Conservation (phyloP, 2,113 vertebrate species). For the Urocynchramus pylzowi region DNA sequence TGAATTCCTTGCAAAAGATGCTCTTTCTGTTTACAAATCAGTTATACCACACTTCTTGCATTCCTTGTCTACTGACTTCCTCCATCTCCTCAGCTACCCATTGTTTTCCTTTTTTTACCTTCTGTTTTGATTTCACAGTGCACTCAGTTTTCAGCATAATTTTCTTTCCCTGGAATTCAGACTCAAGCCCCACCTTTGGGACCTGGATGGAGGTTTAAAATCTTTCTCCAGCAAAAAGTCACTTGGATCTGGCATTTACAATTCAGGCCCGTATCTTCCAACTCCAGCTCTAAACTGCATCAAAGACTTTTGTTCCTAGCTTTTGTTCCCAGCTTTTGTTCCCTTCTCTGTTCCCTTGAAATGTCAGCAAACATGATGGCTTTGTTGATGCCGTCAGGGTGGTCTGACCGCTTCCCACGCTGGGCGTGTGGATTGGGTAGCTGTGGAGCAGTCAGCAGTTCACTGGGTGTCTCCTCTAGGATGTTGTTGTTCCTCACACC, state of each 20-base stretch:
- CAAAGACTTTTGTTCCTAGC: slow-evolving; percentile 27
- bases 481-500: slow-evolving; percentile 40
- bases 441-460: background rate
- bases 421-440: background rate
- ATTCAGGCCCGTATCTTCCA: background rate
- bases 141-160: background rate
- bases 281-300: background rate
- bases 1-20: background rate
- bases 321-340: slow-evolving; percentile 27
- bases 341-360: slow-evolving; percentile 22
- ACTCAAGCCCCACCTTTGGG: background rate
- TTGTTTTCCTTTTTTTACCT: background rate
- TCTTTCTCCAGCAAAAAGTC: background rate
- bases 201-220: background rate
- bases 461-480: slow-evolving; percentile 1
- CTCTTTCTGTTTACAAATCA: background rate
- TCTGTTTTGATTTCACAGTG: background rate
- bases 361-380: slow-evolving; percentile 48
- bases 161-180: background rate
- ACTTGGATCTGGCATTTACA: background rate
- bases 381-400: slow-evolving; percentile 40
- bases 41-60: background rate
- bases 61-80: background rate
- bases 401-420: slow-evolving; percentile 40
- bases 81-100: background rate